phyloP scores from a whole-genome alignment of 2,797 vertebrate genomes.

The Chanos chanos region DNA sequence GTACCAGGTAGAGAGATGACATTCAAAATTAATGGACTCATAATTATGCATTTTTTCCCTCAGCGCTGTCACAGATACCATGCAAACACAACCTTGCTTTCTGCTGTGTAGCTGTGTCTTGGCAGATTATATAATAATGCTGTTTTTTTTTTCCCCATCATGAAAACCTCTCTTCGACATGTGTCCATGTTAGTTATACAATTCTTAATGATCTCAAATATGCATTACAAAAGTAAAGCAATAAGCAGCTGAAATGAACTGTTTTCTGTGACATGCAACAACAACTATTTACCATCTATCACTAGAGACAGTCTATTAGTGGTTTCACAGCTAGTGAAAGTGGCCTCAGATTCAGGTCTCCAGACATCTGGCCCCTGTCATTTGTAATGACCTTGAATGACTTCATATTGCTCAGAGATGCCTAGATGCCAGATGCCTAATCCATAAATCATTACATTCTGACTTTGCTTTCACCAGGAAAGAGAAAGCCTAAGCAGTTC shows the following conservation, averaged over 20 bases:
- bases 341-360: too few relatives aligned
- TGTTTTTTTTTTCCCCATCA: not conserved
- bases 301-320: too few relatives aligned
- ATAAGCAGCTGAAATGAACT: not conserved
- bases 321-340: too few relatives aligned
- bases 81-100: slow-evolving; percentile 28
- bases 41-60: slow-evolving; percentile 1
- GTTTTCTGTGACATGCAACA: not conserved
- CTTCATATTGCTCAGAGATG: too few relatives aligned
- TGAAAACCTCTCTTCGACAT: slow-evolving; percentile 14
- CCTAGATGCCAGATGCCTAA: too few relatives aligned
- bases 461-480: too few relatives aligned
- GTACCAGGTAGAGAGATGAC: slow-evolving; percentile 13
- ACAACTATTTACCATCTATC: too few relatives aligned
- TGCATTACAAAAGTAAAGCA: not conserved
- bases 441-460: too few relatives aligned
- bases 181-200: too few relatives aligned
- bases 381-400: too few relatives aligned
- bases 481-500: too few relatives aligned
- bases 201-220: slow-evolving; percentile 22
- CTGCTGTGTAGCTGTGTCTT: slow-evolving; percentile 18
- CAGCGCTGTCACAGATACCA: slow-evolving; percentile 19
- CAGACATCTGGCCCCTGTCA: too few relatives aligned
- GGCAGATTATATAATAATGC: slow-evolving; percentile 20
- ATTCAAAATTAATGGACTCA: slow-evolving; percentile 8